Evolutionary conservation across 2,797 vertebrate genomes (phyloP).

Genomic region (Acanthurus tractus): DNA sequence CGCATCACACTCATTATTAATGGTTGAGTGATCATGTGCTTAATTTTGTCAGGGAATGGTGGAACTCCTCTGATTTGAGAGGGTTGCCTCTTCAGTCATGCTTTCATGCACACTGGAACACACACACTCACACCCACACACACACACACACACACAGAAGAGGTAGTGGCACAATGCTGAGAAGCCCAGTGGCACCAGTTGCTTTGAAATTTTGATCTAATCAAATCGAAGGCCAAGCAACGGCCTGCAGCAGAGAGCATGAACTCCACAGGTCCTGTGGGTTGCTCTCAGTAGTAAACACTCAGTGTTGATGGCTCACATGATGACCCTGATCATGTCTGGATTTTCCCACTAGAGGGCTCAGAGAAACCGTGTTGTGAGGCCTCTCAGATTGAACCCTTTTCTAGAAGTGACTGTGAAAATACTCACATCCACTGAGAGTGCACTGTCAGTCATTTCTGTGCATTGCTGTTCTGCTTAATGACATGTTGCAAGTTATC

Average conservation of each 20-base stretch:
- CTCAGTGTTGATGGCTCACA: not conserved
- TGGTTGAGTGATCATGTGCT: slow-evolving; percentile 54
- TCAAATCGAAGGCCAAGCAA: not conserved
- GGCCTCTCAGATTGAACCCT: not conserved
- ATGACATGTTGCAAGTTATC: not conserved
- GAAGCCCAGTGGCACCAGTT: not conserved
- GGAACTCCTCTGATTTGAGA: slow-evolving; percentile 8
- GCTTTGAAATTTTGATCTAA: not conserved
- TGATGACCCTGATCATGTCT: slow-evolving; percentile 1
- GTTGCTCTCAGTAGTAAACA: not conserved
- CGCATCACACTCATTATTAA: slow-evolving; percentile 25
- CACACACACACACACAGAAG: not conserved
- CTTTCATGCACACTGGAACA: not conserved
- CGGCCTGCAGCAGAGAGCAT: slow-evolving; percentile 14
- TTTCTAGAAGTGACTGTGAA: not conserved
- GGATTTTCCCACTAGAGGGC: slow-evolving; percentile 49
- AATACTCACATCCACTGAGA: not conserved
- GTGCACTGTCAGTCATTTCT: not conserved
- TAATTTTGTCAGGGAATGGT: slow-evolving; percentile 14
- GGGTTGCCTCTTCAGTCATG: slow-evolving; percentile 9
- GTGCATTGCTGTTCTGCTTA: too few relatives aligned
- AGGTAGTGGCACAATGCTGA: not conserved
- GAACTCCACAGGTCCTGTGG: slow-evolving; percentile 18
- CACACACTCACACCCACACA: not conserved
- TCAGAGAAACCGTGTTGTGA: slow-evolving; percentile 7